Evolutionary conservation across 2,113 vertebrate species (phyloP).

Genomic region (Coregonus clupeaformis): DNA sequence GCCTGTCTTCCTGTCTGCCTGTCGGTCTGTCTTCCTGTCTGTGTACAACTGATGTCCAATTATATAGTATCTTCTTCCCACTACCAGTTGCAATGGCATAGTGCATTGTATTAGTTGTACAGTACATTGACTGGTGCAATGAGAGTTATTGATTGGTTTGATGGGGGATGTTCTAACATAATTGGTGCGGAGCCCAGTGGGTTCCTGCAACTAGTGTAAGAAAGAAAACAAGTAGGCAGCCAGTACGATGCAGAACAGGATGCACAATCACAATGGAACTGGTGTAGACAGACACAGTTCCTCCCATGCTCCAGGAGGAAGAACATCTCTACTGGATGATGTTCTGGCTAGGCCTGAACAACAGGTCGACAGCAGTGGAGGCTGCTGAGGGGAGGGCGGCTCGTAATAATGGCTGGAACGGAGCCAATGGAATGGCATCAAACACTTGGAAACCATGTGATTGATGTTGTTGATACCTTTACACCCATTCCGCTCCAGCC

Average conservation of each 20-base stretch:
- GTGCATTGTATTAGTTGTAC: not conserved
- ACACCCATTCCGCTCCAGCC: too few relatives aligned
- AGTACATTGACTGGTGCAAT: not conserved
- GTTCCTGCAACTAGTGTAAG: slow-evolving; percentile 8
- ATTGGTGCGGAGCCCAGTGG: slow-evolving; percentile 6
- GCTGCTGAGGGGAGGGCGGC: too few relatives aligned
- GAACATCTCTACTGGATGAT: slow-evolving; percentile 6
- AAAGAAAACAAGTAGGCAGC: not conserved
- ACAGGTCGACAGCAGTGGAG: slow-evolving; percentile 22
- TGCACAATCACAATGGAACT: too few relatives aligned
- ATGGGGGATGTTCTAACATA: slow-evolving; percentile 4
- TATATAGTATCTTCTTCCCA: not conserved
- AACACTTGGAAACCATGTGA: too few relatives aligned
- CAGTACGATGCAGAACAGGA: too few relatives aligned
- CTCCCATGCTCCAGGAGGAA: not conserved
- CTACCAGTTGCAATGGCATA: not conserved
- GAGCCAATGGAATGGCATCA: too few relatives aligned
- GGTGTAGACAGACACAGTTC: too few relatives aligned
- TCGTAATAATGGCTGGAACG: too few relatives aligned
- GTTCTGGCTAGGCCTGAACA: slow-evolving; percentile 11
- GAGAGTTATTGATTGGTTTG: not conserved
- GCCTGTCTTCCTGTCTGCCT: not conserved
- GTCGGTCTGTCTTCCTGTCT: not conserved
- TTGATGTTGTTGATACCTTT: too few relatives aligned
- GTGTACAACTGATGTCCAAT: not conserved